phyloP scores from a whole-genome alignment of 2,797 vertebrate genomes.

The Microhierax caerulescens region DNA sequence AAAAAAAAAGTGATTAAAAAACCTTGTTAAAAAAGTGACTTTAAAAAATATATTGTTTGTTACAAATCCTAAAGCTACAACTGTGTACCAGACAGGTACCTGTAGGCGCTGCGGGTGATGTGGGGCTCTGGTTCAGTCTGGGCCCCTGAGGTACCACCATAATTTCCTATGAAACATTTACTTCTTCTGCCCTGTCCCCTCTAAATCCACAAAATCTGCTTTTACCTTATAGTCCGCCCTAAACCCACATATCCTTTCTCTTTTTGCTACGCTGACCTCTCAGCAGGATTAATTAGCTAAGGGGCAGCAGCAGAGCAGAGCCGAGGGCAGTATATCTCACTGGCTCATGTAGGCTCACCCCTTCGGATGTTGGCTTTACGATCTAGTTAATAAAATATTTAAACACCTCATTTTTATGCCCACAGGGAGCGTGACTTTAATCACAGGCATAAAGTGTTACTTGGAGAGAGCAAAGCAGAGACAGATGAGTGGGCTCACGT shows the following conservation, averaged over 20 bases:
- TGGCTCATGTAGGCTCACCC: background rate
- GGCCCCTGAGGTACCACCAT: no score
- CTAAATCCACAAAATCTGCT: background rate
- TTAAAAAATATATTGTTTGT: background rate
- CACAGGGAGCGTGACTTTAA: background rate
- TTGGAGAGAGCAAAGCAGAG: background rate
- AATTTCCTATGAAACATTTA: background rate
- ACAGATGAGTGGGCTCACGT: background rate
- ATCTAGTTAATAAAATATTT: slow-evolving; percentile 38
- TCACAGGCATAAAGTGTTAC: background rate
- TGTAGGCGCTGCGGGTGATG: accelerated
- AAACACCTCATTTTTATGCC: background rate
- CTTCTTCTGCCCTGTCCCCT: background rate
- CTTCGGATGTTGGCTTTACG: background rate
- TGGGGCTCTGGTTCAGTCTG: background rate
- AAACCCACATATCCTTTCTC: background rate
- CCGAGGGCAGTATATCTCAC: background rate
- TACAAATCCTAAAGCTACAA: background rate
- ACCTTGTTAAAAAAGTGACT: background rate
- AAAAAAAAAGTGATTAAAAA: background rate
- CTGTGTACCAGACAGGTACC: background rate
- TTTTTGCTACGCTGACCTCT: background rate
- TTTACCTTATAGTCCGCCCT: background rate
- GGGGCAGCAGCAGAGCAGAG: background rate
- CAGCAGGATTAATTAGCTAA: background rate